Base-by-base conservation (phyloP, 2,888 invertebrate genomes). In the Netelia virgata region DNA sequence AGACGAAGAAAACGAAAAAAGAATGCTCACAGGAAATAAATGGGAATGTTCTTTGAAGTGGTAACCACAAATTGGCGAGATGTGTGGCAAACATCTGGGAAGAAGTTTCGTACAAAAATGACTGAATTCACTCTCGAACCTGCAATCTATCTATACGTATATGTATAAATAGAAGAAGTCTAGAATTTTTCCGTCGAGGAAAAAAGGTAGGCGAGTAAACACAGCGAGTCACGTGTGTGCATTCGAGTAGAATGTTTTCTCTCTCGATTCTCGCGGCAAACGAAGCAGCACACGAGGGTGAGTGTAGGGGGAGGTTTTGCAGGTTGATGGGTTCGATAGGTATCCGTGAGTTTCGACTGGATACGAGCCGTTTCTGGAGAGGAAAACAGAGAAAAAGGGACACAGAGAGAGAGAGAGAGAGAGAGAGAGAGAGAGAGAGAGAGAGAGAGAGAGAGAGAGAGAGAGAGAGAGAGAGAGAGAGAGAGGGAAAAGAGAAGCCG, bases 261-360 rank as follows among this genome's bases (percentile, higher is more conserved):
- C 61, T 47, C 14, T 20, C 43, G 43, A 50, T 3, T 16, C 14
- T 18, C 16, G 16, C 59, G 64, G 75, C 64, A 70, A 83, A 83
- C 83, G 83, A 83, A 79, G 75, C 72, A 55, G 28, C 76, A 57
- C 3, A 68, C 55, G 57, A 41, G n/a, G 66, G 50, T 47, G 43
- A 59, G 63, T 3, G 28, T 28, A 28, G 28, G 28, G 28, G 23
- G 28, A 28, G 57, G 57, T 41, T 61, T 70, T 55, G 59, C 36
- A 59, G 70, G 23, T 64, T 53, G 74, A 83, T 66, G 69, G 64
- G 78, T 55, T 83, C 74, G 69, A 79, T 75, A 64, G 20, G 74
- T 70, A 57, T 70, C 20, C 36, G 64, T 28, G 8, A 53, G 74
- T 57, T 70, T 69, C 64, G 28, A 9, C 55, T 66, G 66, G 76